Percentiles rank a stretch among this genome's conserved stretches.
Conservation (phyloP, 2,888 invertebrate species). For the Danaus chrysippus region DNA sequence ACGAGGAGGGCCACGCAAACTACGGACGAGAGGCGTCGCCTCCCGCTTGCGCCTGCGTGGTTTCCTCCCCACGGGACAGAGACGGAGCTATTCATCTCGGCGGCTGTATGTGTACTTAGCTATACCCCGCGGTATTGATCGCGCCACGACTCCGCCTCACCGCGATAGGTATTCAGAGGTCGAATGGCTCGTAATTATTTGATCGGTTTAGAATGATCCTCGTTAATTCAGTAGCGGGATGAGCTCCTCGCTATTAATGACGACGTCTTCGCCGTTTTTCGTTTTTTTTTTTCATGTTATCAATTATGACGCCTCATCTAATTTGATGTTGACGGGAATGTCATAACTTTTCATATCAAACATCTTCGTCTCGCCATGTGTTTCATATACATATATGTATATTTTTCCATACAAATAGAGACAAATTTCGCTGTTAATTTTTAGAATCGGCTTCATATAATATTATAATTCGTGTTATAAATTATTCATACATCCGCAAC, state of each 20-base stretch:
- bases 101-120: slow-evolving; percentile 29
- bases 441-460: background rate
- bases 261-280: slow-evolving; percentile 55
- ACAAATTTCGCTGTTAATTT: background rate
- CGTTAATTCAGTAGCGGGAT: slow-evolving; percentile 74
- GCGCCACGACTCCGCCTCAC: slow-evolving; percentile 42
- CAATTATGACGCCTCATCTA: slow-evolving; percentile 39
- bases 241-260: slow-evolving; percentile 67
- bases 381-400: slow-evolving; percentile 2
- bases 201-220: slow-evolving; percentile 57
- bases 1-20: slow-evolving; percentile 40
- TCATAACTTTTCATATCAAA: slow-evolving; percentile 33
- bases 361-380: slow-evolving; percentile 26
- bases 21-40: slow-evolving; percentile 40
- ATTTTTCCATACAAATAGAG: slow-evolving; percentile 11
- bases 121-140: slow-evolving; percentile 55
- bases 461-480: too few relatives aligned
- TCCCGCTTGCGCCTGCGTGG: slow-evolving; percentile 46
- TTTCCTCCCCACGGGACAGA: slow-evolving; percentile 36
- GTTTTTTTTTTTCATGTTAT: slow-evolving; percentile 55
- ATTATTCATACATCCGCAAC: too few relatives aligned
- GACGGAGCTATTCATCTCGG: slow-evolving; percentile 37
- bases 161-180: slow-evolving; percentile 58
- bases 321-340: slow-evolving; percentile 31
- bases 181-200: slow-evolving; percentile 64